Evolutionary conservation across 2,113 vertebrate species (phyloP).

Genomic region (Corydoras sp.): DNA sequence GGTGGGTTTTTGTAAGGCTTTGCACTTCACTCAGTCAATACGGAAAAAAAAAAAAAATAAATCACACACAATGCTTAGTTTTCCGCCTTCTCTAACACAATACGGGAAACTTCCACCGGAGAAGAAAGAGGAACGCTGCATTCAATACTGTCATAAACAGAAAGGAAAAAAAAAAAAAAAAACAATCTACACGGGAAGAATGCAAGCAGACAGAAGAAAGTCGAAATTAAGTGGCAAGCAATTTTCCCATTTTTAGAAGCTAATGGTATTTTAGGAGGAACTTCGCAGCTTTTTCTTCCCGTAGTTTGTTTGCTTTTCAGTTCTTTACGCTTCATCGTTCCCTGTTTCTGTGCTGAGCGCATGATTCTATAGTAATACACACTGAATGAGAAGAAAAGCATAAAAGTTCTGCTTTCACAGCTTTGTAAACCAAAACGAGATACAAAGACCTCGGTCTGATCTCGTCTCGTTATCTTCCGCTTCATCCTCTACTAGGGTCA

Average conservation of each 20-base stretch:
- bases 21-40: conserved; percentile 54
- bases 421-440: too few species aligned
- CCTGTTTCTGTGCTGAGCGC: too few species aligned
- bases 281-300: conserved; percentile 42
- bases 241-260: conserved; percentile 52
- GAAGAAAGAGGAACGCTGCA: conserved; percentile 50
- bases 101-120: conserved; percentile 61
- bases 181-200: conserved; percentile 56
- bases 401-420: too few species aligned
- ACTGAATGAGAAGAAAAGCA: too few species aligned
- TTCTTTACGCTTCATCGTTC: neutral
- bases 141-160: conserved; percentile 55
- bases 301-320: conserved; percentile 37
- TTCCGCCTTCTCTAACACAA: conserved; percentile 65
- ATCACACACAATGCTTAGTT: conserved; percentile 60
- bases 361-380: too few species aligned
- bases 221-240: conserved; percentile 47
- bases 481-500: too few species aligned
- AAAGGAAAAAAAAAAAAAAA: conserved; percentile 68
- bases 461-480: too few species aligned
- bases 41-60: conserved; percentile 21
- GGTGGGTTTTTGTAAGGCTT: conserved; percentile 63
- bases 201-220: conserved; percentile 53
- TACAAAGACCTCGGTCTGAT: too few species aligned
- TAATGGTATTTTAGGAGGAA: conserved; percentile 36